These are phyloP conservation scores for Lipophrys pholis DNA, from an alignment of 2,113 vertebrate genomes.

Conservation along the genomic window DNA sequence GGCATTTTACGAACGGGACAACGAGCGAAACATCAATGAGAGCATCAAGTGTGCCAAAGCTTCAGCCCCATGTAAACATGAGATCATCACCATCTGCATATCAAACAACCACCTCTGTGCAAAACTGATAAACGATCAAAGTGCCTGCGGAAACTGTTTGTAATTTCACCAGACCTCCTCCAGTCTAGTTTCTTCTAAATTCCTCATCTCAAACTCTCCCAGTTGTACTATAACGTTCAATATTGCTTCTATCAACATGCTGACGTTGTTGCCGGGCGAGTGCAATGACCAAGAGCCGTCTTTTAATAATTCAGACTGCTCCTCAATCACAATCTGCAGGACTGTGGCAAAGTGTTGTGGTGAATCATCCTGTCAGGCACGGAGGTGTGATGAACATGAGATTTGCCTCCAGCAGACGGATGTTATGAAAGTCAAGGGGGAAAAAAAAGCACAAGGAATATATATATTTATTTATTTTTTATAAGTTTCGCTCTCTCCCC, in stretches of 20 bases:
- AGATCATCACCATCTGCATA: slow-evolving; percentile 27
- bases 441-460: slow-evolving; percentile 3
- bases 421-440: slow-evolving; percentile 22
- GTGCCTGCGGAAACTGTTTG: neutral
- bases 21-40: slow-evolving; percentile 28
- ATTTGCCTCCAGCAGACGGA: slow-evolving; percentile 11
- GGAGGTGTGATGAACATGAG: slow-evolving; percentile 21
- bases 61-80: slow-evolving; percentile 34
- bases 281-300: slow-evolving; percentile 13
- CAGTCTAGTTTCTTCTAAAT: neutral
- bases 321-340: slow-evolving; percentile 24
- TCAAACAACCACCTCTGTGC: slow-evolving; percentile 4
- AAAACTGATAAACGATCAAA: slow-evolving; percentile 25
- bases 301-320: slow-evolving; percentile 51
- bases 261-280: slow-evolving; percentile 10
- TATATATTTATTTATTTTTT: neutral
- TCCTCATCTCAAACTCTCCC: slow-evolving; percentile 1
- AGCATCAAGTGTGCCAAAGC: slow-evolving; percentile 3
- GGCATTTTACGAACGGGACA: slow-evolving; percentile 24
- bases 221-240: slow-evolving; percentile 2
- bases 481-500: neutral
- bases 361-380: slow-evolving; percentile 33
- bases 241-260: slow-evolving; percentile 29
- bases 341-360: slow-evolving; percentile 9
- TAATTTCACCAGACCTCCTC: neutral